phyloP scores from a whole-genome alignment of 2,888 invertebrate genomes.

The Eumacrocentrus americanus region DNA sequence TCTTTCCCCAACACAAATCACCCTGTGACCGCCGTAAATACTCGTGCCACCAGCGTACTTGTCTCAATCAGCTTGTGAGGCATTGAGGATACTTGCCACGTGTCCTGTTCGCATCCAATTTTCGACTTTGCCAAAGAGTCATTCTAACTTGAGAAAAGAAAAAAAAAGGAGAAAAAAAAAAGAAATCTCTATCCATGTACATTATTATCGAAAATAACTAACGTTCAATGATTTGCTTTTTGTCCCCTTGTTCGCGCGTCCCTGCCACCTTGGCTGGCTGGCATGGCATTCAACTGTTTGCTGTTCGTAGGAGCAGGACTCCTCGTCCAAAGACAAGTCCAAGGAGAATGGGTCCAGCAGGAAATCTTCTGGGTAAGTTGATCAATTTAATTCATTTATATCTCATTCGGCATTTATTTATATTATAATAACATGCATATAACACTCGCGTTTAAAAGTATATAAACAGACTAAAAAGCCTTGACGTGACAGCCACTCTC shows the following conservation, averaged over 20 bases:
- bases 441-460: background rate
- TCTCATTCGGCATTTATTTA: background rate
- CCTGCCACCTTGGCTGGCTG: conserved; percentile 59
- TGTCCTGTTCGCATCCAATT: too few relatives aligned
- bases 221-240: conserved; percentile 58
- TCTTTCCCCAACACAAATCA: conserved; percentile 26
- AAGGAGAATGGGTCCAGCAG: conserved; percentile 69
- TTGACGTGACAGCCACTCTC: conserved; percentile 47
- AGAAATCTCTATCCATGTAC: conserved; percentile 23
- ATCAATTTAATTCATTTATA: background rate
- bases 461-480: conserved; percentile 19
- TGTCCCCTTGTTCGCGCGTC: conserved; percentile 61
- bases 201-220: conserved; percentile 49
- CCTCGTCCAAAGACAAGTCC: conserved; percentile 59
- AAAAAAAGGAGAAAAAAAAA: conserved; percentile 22
- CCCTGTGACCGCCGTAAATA: conserved; percentile 27
- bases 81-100: conserved; percentile 5
- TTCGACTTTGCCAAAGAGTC: too few relatives aligned
- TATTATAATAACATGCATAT: background rate
- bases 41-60: too few relatives aligned
- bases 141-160: too few relatives aligned
- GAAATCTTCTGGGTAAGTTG: conserved; percentile 65
- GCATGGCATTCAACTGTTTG: conserved; percentile 61
- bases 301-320: conserved; percentile 61
- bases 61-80: background rate